Percentiles rank a stretch among this genome's conserved stretches.
These are phyloP conservation scores for Sebastes taczanowskii DNA, from an alignment of 2,797 vertebrate species.

Conservation along the genomic window DNA sequence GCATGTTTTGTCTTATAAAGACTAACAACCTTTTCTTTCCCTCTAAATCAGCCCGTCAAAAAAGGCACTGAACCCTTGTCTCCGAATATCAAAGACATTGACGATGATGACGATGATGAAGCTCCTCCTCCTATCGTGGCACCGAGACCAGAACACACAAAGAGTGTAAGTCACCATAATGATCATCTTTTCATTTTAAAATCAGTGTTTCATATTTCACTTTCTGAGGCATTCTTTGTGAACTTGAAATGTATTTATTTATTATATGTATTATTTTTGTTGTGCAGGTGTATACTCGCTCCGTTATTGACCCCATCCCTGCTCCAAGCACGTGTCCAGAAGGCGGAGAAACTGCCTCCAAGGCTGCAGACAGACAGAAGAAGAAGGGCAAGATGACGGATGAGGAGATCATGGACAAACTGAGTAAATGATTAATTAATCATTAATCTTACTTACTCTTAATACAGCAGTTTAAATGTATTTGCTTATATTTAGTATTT, in stretches of 20 bases:
- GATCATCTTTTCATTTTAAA: neutral
- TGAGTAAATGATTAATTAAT: constrained; percentile 80
- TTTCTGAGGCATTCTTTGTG: neutral
- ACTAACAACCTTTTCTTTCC: neutral
- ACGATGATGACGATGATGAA: constrained; percentile 93
- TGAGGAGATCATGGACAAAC: constrained; percentile 98
- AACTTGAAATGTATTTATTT: neutral
- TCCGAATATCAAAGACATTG: constrained; percentile 81
- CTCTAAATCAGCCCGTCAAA: constrained; percentile 84
- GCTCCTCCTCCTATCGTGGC: constrained; percentile 92
- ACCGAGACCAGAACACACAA: constrained; percentile 95
- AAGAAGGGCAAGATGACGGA: constrained; percentile 98
- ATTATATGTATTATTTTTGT: neutral
- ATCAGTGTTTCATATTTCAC: neutral
- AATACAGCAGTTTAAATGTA: neutral
- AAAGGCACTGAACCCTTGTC: constrained; percentile 89
- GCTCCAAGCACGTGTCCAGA: constrained; percentile 84
- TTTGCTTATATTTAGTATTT: neutral
- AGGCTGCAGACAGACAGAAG: constrained; percentile 89
- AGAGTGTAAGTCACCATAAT: constrained; percentile 87
- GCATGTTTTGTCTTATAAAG: neutral
- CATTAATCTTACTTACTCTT: neutral
- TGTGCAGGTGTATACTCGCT: constrained; percentile 92
- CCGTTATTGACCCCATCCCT: constrained; percentile 96
- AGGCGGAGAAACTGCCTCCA: constrained; percentile 85